Evolutionary conservation across 2,797 vertebrate genomes (phyloP), one percentile per base, ranked within the genome.

Genomic region (Numenius phaeopus): DNA sequence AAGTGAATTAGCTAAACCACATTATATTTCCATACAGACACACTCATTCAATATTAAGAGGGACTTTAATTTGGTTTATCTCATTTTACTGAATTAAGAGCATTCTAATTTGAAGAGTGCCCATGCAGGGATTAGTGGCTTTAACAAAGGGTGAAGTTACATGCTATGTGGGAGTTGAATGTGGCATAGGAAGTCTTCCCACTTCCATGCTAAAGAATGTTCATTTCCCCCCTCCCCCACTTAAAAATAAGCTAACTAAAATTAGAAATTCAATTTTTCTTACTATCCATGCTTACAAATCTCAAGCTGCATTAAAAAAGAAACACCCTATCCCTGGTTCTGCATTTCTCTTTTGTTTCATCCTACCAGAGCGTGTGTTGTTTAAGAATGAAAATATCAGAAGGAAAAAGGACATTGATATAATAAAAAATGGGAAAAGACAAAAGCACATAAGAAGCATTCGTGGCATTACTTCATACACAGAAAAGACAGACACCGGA

Each of bases 1-100:
- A 91, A 93, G 89, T 58, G 73, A 86, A 94, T 95, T 95, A 95
- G 50, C 85, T 91, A 83, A 97, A 95, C 95, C 76, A 69, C 82
- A 88, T 67, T 87, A 37, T 61, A 81, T 79, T 83, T 94, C 47
- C 70, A 26, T 86, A 62, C 46, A 69, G 49, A 94, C 37, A 75
- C 40, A 58, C 17, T 90, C 62, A 79, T 84, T 78, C 66, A 29
- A 5, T 81, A 75, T 64, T 57, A 78, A 95, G 94, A 95, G 34
- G n/a, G 94, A 88, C 34, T 91, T 90, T 80, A 32, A 93, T 90
- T 90, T 78, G 18, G 76, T 93, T 89, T 91, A 89, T 88, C 58
- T 86, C 42, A 34, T 91, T 93, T 83, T 82, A 79, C 58, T 79
- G 69, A 90, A 91, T 88, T 81, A 88, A 93, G 47, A 94, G 65